Percentiles rank a stretch among this genome's conserved stretches.
Conservation (phyloP, 2,888 invertebrate species). For the Ecdyonurus torrentis region DNA sequence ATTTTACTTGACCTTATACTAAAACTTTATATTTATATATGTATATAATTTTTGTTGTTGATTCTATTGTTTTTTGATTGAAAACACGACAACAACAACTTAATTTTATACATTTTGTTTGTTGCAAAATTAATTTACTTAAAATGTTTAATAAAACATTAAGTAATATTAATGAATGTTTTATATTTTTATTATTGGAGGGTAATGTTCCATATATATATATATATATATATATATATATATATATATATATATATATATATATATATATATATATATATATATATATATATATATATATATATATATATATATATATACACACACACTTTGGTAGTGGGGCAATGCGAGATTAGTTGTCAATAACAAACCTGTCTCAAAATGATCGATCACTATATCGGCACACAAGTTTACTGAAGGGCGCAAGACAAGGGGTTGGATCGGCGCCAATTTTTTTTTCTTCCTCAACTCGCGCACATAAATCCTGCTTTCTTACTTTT, state of each 20-base stretch:
- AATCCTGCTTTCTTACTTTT: neutral
- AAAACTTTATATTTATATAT: neutral
- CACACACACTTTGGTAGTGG: too few species aligned
- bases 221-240: too few species aligned
- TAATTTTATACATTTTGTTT: too few species aligned
- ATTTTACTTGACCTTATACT: neutral
- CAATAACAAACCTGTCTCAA: constrained; percentile 1
- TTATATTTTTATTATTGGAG: neutral
- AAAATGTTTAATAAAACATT: neutral
- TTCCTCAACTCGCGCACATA: neutral
- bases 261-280: too few species aligned
- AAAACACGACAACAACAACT: too few species aligned
- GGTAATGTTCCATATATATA: too few species aligned
- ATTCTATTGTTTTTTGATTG: too few species aligned
- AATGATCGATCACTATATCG: constrained; percentile 1
- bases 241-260: too few species aligned
- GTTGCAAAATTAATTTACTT: neutral
- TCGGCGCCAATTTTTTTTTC: neutral
- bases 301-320: too few species aligned
- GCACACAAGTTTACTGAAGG: neutral
- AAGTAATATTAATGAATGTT: neutral
- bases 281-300: too few species aligned
- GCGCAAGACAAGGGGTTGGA: neutral
- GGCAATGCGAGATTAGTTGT: neutral
- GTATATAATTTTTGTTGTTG: neutral